phyloP scores from a whole-genome alignment of 2,888 invertebrate species.

The Brenthis ino region DNA sequence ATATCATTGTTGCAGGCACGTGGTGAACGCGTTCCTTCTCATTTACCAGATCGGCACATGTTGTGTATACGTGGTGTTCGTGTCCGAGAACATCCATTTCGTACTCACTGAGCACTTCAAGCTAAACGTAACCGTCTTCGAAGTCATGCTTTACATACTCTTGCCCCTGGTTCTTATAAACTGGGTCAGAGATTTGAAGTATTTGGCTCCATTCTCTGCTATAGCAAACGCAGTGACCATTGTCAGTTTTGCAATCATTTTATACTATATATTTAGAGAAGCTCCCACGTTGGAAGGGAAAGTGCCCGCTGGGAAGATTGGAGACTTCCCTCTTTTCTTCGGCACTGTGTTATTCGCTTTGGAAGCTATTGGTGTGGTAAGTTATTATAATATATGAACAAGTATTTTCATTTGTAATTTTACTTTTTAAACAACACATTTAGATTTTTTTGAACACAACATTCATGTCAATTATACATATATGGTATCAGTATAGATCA shows the following conservation, averaged over 20 bases:
- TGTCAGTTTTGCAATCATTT: conserved; percentile 91
- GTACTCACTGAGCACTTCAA: conserved; percentile 82
- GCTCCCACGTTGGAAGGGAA: conserved; percentile 84
- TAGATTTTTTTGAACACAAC: no score
- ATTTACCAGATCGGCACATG: conserved; percentile 97
- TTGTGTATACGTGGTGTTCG: conserved; percentile 97
- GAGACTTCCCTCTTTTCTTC: conserved; percentile 94
- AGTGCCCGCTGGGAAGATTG: conserved; percentile 84
- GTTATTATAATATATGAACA: conserved; percentile 50
- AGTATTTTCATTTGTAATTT: no score
- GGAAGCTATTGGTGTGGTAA: conserved; percentile 95
- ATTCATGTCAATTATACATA: no score
- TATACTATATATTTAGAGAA: conserved; percentile 91
- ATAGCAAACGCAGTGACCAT: conserved; percentile 93
- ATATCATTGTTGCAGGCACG: conserved; percentile 77
- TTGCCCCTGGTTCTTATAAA: conserved; percentile 90
- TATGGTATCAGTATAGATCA: no score
- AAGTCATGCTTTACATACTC: conserved; percentile 88
- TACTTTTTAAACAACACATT: no score
- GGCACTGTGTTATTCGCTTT: conserved; percentile 98
- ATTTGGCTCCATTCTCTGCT: conserved; percentile 94
- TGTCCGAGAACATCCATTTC: conserved; percentile 91
- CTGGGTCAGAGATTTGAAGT: conserved; percentile 92
- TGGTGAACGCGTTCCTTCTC: conserved; percentile 88
- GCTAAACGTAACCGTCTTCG: conserved; percentile 77